Base-by-base conservation (phyloP, 1,140 invertebrate species). In the Probaryconus sp. region DNA sequence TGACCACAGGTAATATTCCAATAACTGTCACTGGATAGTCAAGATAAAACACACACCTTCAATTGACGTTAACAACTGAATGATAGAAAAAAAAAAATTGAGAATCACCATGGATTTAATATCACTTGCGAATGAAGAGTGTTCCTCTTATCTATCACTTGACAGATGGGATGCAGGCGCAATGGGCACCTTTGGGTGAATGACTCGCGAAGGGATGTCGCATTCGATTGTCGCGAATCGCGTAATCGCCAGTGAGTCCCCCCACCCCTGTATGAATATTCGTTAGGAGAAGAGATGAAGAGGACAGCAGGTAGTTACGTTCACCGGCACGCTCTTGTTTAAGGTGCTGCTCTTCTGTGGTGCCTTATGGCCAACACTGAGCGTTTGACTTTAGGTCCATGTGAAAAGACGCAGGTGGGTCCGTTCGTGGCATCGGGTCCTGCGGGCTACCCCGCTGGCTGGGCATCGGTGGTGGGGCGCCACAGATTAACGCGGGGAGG, bases 341-440 rank as follows among this genome's bases (percentile, higher is more conserved):
- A 7, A 24, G 21, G 76, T 48, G 31, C 16, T n/a, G 16, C 26
- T 77, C 67, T 61, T 79, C 72, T 77, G 72, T 75, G 78, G 72
- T 79, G 76, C 78, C 78, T 83, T 83, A 79, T 82, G 75, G 78
- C 77, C 65, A 82, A 30, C 50, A 71, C 81, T 85, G 81, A n/a
- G n/a, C n/a, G n/a, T n/a, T n/a, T 79, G 76, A 71, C 26, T 79
- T 80, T 47, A 77, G 78, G 79, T 84, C 83, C 83, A 84, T 81
- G 75, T 77, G 53, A 17, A 2, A 76, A 65, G 71, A 79, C 70
- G 82, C 84, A 85, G 84, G 85, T 86, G 81, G 79, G 79, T 74
- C 69, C 33, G 75, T 3, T 24, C 3, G 7, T 4, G 21, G n/a
- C n/a, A 24, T 3, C 43, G 76, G 76, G 81, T 79, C 81, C 79